Evolutionary conservation across 2,113 vertebrate species (phyloP).

Genomic region (Forbesichthys papilliferus): DNA sequence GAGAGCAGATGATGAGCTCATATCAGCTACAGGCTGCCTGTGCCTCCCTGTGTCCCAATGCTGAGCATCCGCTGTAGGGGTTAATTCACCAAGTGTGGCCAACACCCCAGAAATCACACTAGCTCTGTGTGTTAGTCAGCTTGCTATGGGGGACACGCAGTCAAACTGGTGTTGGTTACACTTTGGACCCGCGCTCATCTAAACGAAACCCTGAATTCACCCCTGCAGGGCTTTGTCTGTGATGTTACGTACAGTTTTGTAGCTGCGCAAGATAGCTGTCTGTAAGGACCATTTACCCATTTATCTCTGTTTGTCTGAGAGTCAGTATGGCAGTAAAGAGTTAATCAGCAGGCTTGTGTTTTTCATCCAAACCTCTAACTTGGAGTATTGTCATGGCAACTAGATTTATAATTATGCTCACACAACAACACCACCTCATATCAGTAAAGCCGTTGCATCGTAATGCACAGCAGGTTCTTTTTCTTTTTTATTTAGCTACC

Average conservation of each 20-base stretch:
- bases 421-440: too few relatives aligned
- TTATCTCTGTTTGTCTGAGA: conserved; percentile 51
- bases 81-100: conserved; percentile 73
- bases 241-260: conserved; percentile 37
- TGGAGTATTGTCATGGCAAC: too few relatives aligned
- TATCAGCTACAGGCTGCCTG: conserved; percentile 77
- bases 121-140: conserved; percentile 1
- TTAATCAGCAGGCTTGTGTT: neutral
- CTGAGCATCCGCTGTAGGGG: conserved; percentile 43
- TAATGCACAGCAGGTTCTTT: too few relatives aligned
- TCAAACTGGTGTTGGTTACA: conserved; percentile 54
- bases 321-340: neutral
- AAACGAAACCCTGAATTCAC: conserved; percentile 63
- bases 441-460: too few relatives aligned
- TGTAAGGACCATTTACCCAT: conserved; percentile 49
- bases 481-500: neutral
- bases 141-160: conserved; percentile 1
- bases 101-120: conserved; percentile 8
- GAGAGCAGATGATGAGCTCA: conserved; percentile 71
- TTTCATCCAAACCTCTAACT: too few relatives aligned
- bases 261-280: conserved; percentile 19
- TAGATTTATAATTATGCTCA: too few relatives aligned
- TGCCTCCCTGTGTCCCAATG: conserved; percentile 22
- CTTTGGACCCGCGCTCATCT: conserved; percentile 51
- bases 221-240: conserved; percentile 64